Percentiles rank a stretch among this genome's conserved stretches.
Evolutionary conservation across 2,888 invertebrate species (phyloP).

Genomic region (Amphipyra berbera): DNA sequence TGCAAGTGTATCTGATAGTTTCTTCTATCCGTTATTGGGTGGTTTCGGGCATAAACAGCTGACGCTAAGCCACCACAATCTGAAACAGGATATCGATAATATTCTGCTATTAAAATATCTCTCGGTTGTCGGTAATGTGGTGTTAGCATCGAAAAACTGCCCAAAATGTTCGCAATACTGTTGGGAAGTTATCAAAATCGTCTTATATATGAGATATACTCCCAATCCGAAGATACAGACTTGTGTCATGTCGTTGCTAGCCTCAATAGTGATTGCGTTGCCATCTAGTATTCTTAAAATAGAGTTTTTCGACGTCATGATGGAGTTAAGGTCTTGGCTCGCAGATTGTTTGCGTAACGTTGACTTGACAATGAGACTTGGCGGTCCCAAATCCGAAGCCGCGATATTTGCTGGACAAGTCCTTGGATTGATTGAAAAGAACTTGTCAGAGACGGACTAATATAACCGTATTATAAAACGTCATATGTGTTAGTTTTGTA

Average conservation of each 20-base stretch:
- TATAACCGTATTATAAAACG: background rate
- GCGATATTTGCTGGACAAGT: constrained; percentile 91
- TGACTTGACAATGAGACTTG: constrained; percentile 82
- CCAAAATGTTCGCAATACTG: constrained; percentile 91
- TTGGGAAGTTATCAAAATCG: constrained; percentile 92
- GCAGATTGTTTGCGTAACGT: constrained; percentile 87
- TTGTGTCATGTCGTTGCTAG: constrained; percentile 92
- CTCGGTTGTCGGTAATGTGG: constrained; percentile 91
- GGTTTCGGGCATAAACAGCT: constrained; percentile 91
- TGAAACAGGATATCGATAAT: constrained; percentile 91
- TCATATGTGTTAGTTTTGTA: constrained; percentile 11
- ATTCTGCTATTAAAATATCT: constrained; percentile 92
- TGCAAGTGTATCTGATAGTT: constrained; percentile 93
- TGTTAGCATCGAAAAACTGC: constrained; percentile 92
- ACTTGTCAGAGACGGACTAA: constrained; percentile 65
- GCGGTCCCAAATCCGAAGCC: constrained; percentile 92
- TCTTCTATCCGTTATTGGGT: constrained; percentile 95
- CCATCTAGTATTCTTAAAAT: constrained; percentile 89
- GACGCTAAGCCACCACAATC: constrained; percentile 85
- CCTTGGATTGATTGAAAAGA: constrained; percentile 88
- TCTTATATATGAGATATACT: constrained; percentile 92
- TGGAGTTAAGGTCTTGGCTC: constrained; percentile 93
- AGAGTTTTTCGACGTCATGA: constrained; percentile 91
- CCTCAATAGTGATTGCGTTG: constrained; percentile 91
- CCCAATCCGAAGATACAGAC: constrained; percentile 91